Percentiles rank a stretch among this genome's conserved stretches.
These are phyloP conservation scores for Coendou prehensilis DNA, from an alignment of 2,797 vertebrate species.

Conservation along the genomic window DNA sequence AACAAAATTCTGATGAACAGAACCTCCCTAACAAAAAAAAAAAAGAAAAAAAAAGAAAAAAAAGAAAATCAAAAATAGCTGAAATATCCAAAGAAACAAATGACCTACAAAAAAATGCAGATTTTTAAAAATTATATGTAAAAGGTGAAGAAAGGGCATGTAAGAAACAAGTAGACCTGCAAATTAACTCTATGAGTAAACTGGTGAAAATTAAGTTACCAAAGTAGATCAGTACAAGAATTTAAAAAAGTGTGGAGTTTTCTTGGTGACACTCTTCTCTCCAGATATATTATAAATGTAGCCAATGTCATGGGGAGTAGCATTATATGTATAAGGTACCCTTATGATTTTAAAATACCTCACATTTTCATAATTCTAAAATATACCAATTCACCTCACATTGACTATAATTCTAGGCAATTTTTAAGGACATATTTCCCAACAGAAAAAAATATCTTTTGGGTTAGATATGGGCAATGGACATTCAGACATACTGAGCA, in stretches of 20 bases:
- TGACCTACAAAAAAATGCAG: background rate
- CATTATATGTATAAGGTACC: background rate
- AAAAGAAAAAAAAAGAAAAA: no score
- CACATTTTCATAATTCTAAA: constrained; percentile 9
- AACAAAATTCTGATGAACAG: constrained; percentile 25
- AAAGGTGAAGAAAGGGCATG: background rate
- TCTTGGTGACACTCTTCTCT: background rate
- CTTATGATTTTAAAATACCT: constrained; percentile 26
- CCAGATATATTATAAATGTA: background rate
- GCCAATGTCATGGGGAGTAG: background rate
- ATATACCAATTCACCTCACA: background rate
- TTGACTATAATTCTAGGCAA: constrained; percentile 31
- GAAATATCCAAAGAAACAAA: background rate
- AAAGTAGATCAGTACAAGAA: background rate
- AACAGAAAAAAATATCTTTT: background rate
- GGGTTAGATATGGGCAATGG: background rate
- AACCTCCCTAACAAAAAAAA: background rate
- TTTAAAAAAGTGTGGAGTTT: background rate
- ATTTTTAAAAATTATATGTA: constrained; percentile 14
- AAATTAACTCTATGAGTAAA: constrained; percentile 27
- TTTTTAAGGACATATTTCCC: constrained; percentile 34
- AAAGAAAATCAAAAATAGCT: background rate
- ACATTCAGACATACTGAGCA: background rate
- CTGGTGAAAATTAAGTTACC: background rate
- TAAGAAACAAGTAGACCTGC: background rate